Evolutionary conservation across 1,140 invertebrate genomes (phyloP).

Genomic region (Anoplolepis gracilipes): DNA sequence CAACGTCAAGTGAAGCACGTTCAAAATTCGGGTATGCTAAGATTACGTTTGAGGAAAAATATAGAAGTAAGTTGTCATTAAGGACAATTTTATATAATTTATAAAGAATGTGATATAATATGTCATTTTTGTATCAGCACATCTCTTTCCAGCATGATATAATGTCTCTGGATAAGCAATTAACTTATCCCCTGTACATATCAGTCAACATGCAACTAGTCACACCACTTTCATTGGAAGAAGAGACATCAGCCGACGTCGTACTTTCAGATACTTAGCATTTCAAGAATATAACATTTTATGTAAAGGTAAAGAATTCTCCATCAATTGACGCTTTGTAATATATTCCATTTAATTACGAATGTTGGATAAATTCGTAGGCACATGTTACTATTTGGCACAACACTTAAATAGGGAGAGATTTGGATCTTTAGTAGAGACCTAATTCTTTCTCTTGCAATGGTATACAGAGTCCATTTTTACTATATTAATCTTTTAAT

Average conservation of each 20-base stretch:
- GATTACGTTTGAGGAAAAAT: constrained; percentile 84
- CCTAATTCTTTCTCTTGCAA: not conserved
- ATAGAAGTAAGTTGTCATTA: constrained; percentile 69
- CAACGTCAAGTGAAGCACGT: constrained; percentile 88
- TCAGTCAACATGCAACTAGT: constrained; percentile 90
- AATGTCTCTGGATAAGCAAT: constrained; percentile 88
- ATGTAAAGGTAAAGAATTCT: constrained; percentile 39
- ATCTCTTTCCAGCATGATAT: constrained; percentile 85
- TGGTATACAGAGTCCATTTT: constrained; percentile 2
- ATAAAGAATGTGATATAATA: constrained; percentile 22
- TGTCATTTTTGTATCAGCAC: constrained; percentile 52
- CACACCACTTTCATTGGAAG: constrained; percentile 83
- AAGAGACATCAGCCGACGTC: constrained; percentile 70
- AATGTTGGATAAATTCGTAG: constrained; percentile 32
- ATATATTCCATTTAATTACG: constrained; percentile 45
- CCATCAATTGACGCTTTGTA: constrained; percentile 14
- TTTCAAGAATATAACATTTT: constrained; percentile 11
- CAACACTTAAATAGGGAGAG: constrained; percentile 44
- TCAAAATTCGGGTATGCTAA: constrained; percentile 88
- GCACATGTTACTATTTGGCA: constrained; percentile 55
- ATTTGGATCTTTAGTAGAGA: constrained; percentile 51
- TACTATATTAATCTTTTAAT: not conserved
- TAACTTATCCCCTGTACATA: constrained; percentile 89
- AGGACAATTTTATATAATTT: constrained; percentile 87
- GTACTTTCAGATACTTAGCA: constrained; percentile 76